Evolutionary conservation across 2,113 vertebrate genomes (phyloP), one percentile per base, ranked within the genome.

Genomic region (Colossoma macropomum): DNA sequence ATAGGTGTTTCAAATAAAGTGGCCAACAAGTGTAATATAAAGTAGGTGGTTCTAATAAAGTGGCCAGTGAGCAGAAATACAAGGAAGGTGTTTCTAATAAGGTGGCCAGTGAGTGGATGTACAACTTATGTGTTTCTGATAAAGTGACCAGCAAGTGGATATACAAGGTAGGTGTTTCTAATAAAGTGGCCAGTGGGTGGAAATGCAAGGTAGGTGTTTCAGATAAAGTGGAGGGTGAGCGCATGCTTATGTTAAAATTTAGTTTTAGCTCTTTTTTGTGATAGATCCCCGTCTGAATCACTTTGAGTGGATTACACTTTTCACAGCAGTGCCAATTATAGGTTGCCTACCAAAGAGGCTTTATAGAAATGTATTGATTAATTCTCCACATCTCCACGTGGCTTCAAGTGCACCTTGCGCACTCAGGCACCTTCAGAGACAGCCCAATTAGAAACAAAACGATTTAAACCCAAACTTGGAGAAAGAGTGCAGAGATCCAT

Each of bases 361-460:
- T 30, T 23, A 30, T 50, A 25, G 50, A 54, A 45, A 60, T 73
- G 19, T 25, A 41, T 68, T 13, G 15, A 48, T 27, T 75, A 56
- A 82, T 82, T 45, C 34, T 71, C 38, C 34, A 25, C n/a, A 13
- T 75, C 50, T 82, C 54, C 13, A 21, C 5, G 0, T 11, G 17
- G 12, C 48, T 48, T 83, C 32, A 30, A 59, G 68, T 56, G 62
- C 48, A 80, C 54, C 38, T 82, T 32, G 62, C 15, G 13, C 10
- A 23, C 21, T 63, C 56, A 50, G 13, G 75, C 74, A 73, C 4
- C 21, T 54, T 76, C 54, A 30, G 75, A 69, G 84, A 87, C 54
- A 71, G 45, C 82, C 81, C 82, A 86, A 89, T 84, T 87, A 77
- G 82, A 87, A 84, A 85, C 86, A 81, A 87, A 87, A 86, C 66